Percentiles rank a stretch among this genome's conserved stretches.
These are phyloP conservation scores for Troides aeacus DNA, from an alignment of 2,888 invertebrate genomes.

Conservation along the genomic window DNA sequence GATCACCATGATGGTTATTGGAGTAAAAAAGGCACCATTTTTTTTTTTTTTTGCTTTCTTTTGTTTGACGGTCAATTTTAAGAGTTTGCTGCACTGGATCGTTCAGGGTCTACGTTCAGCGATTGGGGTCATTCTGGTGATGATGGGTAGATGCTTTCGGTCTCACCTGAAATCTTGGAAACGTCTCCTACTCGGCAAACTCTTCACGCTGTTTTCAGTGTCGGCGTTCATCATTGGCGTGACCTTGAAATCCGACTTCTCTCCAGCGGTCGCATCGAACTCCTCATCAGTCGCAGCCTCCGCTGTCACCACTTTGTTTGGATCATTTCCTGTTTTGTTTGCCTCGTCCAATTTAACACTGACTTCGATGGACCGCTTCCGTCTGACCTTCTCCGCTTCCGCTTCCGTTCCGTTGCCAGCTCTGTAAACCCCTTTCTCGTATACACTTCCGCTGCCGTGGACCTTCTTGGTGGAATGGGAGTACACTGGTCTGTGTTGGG, in stretches of 20 bases:
- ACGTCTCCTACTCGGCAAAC: not conserved
- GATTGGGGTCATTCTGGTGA: too few relatives aligned
- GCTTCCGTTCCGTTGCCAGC: constrained; percentile 29
- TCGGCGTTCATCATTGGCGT: not conserved
- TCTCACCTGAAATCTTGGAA: constrained; percentile 17
- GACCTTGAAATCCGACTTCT: not conserved
- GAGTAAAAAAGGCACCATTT: too few relatives aligned
- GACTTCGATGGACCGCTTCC: constrained; percentile 14
- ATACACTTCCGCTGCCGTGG: constrained; percentile 13
- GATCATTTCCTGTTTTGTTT: not conserved
- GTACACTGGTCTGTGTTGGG: constrained; percentile 49
- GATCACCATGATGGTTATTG: too few relatives aligned
- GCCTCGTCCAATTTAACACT: not conserved
- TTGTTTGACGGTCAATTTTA: too few relatives aligned
- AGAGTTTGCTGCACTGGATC: too few relatives aligned
- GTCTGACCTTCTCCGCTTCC: constrained; percentile 14
- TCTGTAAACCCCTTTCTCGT: constrained; percentile 26
- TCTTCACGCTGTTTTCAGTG: not conserved
- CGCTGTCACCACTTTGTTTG: not conserved
- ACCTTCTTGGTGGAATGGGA: constrained; percentile 44
- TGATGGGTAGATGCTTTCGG: not conserved
- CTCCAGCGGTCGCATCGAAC: not conserved
- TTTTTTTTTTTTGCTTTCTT: too few relatives aligned
- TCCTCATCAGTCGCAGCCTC: not conserved
- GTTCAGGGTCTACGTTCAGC: too few relatives aligned